Conservation (phyloP, 2,888 invertebrate genomes). For the Drosophila fulvimacula region DNA sequence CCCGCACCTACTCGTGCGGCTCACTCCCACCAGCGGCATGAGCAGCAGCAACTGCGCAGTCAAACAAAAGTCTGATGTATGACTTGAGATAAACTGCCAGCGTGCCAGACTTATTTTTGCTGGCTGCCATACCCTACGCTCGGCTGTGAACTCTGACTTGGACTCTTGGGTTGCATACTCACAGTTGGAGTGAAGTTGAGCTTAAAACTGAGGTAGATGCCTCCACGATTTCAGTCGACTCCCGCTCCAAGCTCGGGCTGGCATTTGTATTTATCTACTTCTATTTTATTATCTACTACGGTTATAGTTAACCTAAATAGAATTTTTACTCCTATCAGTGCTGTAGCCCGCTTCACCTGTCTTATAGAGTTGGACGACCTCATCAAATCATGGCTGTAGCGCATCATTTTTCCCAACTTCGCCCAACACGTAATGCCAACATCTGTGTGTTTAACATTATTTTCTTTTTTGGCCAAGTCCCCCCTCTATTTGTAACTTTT, state of each 20-base stretch:
- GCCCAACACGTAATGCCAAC: conserved; percentile 31
- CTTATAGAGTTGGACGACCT: background rate
- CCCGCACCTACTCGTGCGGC: background rate
- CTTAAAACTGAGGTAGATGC: background rate
- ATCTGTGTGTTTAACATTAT: conserved; percentile 34
- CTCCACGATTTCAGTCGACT: background rate
- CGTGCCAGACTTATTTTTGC: conserved; percentile 30
- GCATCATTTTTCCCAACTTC: conserved; percentile 19
- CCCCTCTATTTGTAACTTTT: conserved; percentile 60
- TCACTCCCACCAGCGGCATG: conserved; percentile 18
- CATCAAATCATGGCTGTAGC: conserved; percentile 19
- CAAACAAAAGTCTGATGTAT: conserved; percentile 61
- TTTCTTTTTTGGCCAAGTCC: conserved; percentile 5
- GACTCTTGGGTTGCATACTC: background rate
- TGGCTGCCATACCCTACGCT: conserved; percentile 41
- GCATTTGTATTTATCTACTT: background rate
- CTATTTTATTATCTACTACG: background rate
- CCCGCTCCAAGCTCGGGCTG: too few relatives aligned
- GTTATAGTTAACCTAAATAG: background rate
- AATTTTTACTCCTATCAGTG: background rate
- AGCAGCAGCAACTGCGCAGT: conserved; percentile 15
- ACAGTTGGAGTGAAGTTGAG: background rate
- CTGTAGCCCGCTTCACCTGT: background rate
- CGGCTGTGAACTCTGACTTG: conserved; percentile 3
- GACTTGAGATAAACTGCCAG: conserved; percentile 65